Conservation (phyloP, 1,140 invertebrate species). For the Homarus americanus region DNA sequence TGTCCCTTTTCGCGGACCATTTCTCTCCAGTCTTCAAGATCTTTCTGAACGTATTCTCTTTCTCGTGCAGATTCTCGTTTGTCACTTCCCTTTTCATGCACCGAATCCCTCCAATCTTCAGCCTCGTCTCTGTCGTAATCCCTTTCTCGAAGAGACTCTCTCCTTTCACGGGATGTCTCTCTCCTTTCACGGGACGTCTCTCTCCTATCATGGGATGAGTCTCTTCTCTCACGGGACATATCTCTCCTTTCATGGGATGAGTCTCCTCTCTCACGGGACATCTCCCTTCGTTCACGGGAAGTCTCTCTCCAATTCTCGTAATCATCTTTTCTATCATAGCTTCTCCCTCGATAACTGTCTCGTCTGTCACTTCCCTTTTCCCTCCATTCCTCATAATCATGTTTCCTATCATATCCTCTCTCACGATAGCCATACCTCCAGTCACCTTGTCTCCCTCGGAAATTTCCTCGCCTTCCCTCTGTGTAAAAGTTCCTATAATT, state of each 20-base stretch:
- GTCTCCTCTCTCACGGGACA: not conserved
- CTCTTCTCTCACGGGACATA: not conserved
- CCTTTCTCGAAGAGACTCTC: not conserved
- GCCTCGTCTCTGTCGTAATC: not conserved
- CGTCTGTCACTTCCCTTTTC: constrained; percentile 27
- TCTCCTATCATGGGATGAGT: not conserved
- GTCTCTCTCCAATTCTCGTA: constrained; percentile 10
- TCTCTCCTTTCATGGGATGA: constrained; percentile 1
- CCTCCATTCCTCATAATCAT: constrained; percentile 2
- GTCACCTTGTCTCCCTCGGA: not conserved
- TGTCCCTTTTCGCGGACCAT: constrained; percentile 23
- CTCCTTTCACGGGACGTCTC: not conserved
- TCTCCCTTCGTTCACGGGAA: not conserved
- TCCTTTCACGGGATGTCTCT: constrained; percentile 11
- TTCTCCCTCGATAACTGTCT: not conserved
- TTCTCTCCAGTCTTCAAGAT: not conserved
- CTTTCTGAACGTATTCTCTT: not conserved
- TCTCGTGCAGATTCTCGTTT: not conserved
- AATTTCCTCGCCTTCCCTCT: not conserved
- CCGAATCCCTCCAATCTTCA: constrained; percentile 14
- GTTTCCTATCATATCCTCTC: constrained; percentile 13
- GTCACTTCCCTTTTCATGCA: not conserved
- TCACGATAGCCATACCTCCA: constrained; percentile 14
- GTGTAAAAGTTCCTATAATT: not conserved
- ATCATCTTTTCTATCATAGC: not conserved